Evolutionary conservation across 2,888 invertebrate species (phyloP), one percentile per base, ranked within the genome.

Genomic region (Rhagonycha fulva): DNA sequence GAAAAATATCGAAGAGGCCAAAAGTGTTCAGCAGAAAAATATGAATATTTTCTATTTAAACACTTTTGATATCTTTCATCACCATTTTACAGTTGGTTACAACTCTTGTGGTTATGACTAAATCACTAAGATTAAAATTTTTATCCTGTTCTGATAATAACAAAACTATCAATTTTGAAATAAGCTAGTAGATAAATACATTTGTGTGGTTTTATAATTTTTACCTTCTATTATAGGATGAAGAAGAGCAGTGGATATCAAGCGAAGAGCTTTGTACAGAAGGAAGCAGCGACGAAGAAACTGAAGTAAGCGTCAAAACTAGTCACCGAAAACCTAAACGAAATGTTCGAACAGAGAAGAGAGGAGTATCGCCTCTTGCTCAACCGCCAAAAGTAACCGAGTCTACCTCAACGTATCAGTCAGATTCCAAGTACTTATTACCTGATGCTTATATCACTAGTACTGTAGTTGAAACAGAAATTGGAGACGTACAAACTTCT

Each of bases 211-310:
- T 68, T 32, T 62, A 73, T 47, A 14, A 14, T 74, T 79, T 74
- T 76, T 26, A 76, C 72, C 2, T 67, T 67, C 12, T 78, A 66
- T 66, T 66, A 1, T 78, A 88, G 88, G 88, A 88, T 72, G 88
- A 88, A 63, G 88, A 89, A 69, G 88, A 88, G 47, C 83, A 86
- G 62, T 89, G 89, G 89, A 89, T 89, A 72, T 89, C 88, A 3
- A 88, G 88, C n/a, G 88, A 89, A 81, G 89, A 89, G 79, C 81
- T 89, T n/a, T 86, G 86, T 76, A 88, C 88, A 11, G 89, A 89
- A 76, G 89, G 88, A 28, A 89, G 88, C 77, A 88, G 88, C 75
- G 88, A 89, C 63, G 87, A 86, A 62, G 83, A 83, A 30, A 75
- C 71, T 47, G 71, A 71, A 19, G 28, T 30, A 72, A 66, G 26